Base-by-base conservation (phyloP, 2,888 invertebrate species). In the Odontomyia ornata region DNA sequence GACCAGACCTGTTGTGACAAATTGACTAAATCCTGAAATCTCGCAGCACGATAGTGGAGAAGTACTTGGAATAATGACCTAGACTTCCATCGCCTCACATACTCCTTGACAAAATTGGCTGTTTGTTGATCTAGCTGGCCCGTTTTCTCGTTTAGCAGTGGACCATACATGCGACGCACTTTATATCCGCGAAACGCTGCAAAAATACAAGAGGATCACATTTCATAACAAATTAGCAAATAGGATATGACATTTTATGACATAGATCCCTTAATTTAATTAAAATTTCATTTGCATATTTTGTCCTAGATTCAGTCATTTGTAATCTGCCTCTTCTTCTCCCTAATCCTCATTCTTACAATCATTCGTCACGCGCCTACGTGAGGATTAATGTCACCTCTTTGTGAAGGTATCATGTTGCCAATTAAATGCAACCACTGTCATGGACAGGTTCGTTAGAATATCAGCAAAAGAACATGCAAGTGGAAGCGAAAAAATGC, bases 61-160 rank as follows among this genome's bases (percentile, higher is more conserved):
- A 96, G 87, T 79, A 95, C 93, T 89, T 95, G 94, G 86, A 93
- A 95, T 75, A 96, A 89, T 36, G 93, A 92, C 83, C 92, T 91
- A 81, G 91, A 91, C 83, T 91, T 92, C 96, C 96, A 97, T 86
- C 92, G 94, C 84, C 91, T 91, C 80, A 91, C 92, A 84, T 91
- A 95, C 81, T 91, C 90, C 81, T 90, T 90, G 77, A 96, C 90
- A 83, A 95, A 92, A 27, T 89, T 89, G n/a, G 91, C 91, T 30
- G 93, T 93, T 80, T 90, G 90, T 82, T 91, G 90, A 82, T 92
- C 91, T 81, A 94, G 88, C 81, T 91, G 89, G 1, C 90, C 92
- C 76, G 90, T 89, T 67, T 89, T 88, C 81, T 90, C 89, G 84
- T 89, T 91, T 79, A 91, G 88, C 71, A 90, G 83, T 1, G 92